Evolutionary conservation across 2,888 invertebrate species (phyloP).

Genomic region (Drosophila yooni): DNA sequence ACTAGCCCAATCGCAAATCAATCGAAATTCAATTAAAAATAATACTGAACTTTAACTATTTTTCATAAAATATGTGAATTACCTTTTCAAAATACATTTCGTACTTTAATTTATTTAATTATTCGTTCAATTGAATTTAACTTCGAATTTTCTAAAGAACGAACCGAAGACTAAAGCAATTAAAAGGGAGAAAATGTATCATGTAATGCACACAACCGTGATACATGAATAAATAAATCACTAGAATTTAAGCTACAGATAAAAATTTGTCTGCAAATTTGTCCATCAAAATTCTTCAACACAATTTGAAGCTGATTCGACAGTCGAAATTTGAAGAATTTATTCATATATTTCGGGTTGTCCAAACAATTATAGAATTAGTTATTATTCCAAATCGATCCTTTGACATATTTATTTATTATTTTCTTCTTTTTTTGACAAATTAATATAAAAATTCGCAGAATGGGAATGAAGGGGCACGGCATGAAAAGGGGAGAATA

Average conservation of each 20-base stretch:
- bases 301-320: background rate
- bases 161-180: background rate
- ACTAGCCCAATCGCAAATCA: background rate
- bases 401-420: background rate
- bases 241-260: background rate
- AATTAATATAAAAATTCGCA: conserved; percentile 56
- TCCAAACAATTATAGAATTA: background rate
- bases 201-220: background rate
- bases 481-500: conserved; percentile 24
- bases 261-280: background rate
- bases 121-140: background rate
- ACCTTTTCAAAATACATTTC: background rate
- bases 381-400: background rate
- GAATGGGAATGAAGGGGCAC: conserved; percentile 29
- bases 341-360: background rate
- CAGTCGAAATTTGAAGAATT: background rate
- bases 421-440: conserved; percentile 43
- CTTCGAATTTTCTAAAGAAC: background rate
- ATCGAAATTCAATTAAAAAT: background rate
- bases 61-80: background rate
- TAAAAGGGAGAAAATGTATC: too few species aligned
- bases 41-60: background rate
- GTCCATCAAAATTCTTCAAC: background rate
- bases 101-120: background rate
- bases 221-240: background rate